phyloP scores from a whole-genome alignment of 2,888 invertebrate genomes.

The Lepidonotus clava region DNA sequence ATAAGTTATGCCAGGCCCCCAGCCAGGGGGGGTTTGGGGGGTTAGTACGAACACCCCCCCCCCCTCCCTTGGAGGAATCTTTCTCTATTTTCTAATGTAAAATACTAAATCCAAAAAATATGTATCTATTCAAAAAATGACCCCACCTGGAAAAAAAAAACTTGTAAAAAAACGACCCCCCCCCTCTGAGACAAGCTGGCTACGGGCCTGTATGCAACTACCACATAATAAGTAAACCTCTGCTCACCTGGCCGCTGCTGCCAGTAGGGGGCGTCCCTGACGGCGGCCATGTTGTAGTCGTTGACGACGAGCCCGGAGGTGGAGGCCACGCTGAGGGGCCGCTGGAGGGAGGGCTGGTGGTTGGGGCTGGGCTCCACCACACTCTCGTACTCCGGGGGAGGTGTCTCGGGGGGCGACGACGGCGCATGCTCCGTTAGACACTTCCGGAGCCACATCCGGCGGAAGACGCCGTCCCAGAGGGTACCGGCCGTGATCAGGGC shows the following conservation, averaged over 20 bases:
- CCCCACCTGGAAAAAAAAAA: no score
- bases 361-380: not conserved
- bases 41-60: no score
- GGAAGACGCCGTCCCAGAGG: constrained; percentile 24
- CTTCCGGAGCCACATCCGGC: not conserved
- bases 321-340: not conserved
- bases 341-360: not conserved
- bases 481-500: not conserved
- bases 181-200: no score
- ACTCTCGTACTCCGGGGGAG: not conserved
- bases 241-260: not conserved
- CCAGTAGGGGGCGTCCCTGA: not conserved
- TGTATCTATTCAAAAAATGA: no score
- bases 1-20: no score
- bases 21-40: no score
- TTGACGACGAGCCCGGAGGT: not conserved
- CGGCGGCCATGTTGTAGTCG: not conserved
- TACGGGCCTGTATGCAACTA: no score
- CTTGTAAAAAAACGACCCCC: no score
- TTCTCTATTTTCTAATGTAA: no score
- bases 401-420: not conserved
- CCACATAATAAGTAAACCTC: no score
- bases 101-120: no score
- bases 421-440: not conserved
- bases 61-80: no score